These are phyloP conservation scores for Junonia oenone DNA, from an alignment of 2,888 invertebrate species.

Conservation along the genomic window DNA sequence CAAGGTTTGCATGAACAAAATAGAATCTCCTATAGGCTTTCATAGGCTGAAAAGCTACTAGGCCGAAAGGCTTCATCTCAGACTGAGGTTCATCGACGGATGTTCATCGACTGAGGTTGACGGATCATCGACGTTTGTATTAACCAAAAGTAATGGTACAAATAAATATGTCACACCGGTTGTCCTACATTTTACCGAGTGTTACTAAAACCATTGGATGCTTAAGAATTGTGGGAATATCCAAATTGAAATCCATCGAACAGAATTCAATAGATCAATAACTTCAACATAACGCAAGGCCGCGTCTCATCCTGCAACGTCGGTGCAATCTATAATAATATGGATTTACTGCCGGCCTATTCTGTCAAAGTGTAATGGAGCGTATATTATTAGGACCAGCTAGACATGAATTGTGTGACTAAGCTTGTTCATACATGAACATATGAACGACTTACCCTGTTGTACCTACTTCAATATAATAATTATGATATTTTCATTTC, in stretches of 20 bases:
- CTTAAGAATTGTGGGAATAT: neutral
- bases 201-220: too few species aligned
- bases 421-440: constrained; percentile 14
- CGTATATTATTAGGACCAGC: constrained; percentile 29
- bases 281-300: constrained; percentile 10
- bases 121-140: too few species aligned
- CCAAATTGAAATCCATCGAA: neutral
- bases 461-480: constrained; percentile 1
- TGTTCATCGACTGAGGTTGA: too few species aligned
- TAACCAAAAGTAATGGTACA: too few species aligned
- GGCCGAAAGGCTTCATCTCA: too few species aligned
- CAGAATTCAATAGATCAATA: constrained; percentile 16
- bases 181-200: too few species aligned
- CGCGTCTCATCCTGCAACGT: constrained; percentile 9
- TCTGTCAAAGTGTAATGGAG: constrained; percentile 29
- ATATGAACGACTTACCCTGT: neutral
- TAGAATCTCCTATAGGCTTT: too few species aligned
- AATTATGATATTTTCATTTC: neutral
- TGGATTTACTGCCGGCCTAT: constrained; percentile 30
- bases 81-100: too few species aligned
- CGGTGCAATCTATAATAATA: constrained; percentile 29
- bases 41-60: too few species aligned
- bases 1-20: too few species aligned
- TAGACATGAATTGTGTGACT: constrained; percentile 26
- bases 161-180: too few species aligned